A percentile compares a stretch with the other conserved stretches of the same genome.
phyloP scores from a whole-genome alignment of 2,888 invertebrate genomes.

The Drosophila barbarae region DNA sequence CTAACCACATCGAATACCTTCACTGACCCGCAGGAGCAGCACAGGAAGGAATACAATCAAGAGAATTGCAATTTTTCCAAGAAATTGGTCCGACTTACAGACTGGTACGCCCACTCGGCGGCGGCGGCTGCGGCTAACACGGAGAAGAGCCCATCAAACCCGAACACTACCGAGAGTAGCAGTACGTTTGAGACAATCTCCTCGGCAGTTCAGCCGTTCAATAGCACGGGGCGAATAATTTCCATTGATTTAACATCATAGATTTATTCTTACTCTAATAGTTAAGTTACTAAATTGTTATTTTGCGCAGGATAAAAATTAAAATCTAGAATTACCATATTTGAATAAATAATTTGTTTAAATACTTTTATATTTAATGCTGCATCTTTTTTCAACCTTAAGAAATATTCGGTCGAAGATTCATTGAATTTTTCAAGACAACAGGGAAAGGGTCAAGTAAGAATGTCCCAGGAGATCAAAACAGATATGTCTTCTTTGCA shows the following conservation, averaged over 20 bases:
- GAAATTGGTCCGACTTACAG: constrained; percentile 56
- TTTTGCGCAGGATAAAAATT: constrained; percentile 65
- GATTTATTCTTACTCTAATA: constrained; percentile 29
- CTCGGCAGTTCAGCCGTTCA: constrained; percentile 60
- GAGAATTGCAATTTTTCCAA: constrained; percentile 72
- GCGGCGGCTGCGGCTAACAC: constrained; percentile 39
- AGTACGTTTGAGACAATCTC: constrained; percentile 62
- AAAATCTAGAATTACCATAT: constrained; percentile 31
- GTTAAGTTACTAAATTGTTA: constrained; percentile 53
- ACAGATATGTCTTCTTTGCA: too few relatives aligned
- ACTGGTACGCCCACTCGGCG: constrained; percentile 57
- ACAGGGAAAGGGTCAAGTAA: too few relatives aligned
- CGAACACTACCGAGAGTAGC: constrained; percentile 45
- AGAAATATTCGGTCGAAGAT: not conserved
- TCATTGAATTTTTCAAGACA: too few relatives aligned
- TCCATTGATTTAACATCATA: constrained; percentile 79
- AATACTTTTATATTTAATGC: constrained; percentile 32
- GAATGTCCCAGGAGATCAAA: too few relatives aligned
- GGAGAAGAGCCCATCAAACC: constrained; percentile 54
- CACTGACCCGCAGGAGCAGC: constrained; percentile 45
- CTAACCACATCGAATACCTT: constrained; percentile 52
- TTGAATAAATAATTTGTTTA: constrained; percentile 36
- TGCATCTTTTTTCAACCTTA: not conserved
- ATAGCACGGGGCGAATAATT: constrained; percentile 72
- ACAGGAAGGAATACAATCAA: constrained; percentile 66